Conservation (phyloP, 2,113 vertebrate species). For the Mormyrus iriodes region DNA sequence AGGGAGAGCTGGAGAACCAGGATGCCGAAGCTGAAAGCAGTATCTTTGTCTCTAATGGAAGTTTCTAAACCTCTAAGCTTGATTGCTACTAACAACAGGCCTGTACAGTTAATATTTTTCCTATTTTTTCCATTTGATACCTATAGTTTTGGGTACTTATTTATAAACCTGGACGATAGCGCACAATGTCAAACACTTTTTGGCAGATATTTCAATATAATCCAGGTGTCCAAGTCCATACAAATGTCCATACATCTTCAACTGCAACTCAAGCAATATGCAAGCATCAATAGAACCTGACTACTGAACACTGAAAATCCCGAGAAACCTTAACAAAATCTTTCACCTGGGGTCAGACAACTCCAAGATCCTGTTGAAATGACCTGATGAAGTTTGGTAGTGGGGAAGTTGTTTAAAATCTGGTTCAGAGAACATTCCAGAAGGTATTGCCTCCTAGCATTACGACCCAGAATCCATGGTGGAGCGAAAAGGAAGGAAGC, state of each 20-base stretch:
- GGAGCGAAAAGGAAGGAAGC: constrained; percentile 26
- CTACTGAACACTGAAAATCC: neutral
- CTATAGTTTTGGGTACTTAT: neutral
- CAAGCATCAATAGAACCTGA: neutral
- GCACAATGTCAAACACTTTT: neutral
- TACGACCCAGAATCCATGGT: constrained; percentile 36
- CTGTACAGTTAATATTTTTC: neutral
- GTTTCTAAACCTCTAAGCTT: neutral
- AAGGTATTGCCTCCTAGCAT: constrained; percentile 21
- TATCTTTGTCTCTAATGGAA: neutral
- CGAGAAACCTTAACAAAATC: neutral
- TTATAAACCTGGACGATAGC: neutral
- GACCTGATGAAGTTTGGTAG: neutral
- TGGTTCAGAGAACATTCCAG: neutral
- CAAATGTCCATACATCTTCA: neutral
- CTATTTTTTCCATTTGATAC: neutral
- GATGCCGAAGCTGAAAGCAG: neutral
- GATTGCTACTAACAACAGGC: neutral
- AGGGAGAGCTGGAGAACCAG: neutral
- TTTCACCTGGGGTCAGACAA: neutral
- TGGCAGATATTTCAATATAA: neutral
- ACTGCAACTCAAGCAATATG: neutral
- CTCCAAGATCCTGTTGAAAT: neutral
- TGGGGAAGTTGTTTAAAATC: neutral
- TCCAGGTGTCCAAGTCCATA: neutral